Base-by-base conservation (phyloP, 2,888 invertebrate species). In the Phengaris arion region DNA sequence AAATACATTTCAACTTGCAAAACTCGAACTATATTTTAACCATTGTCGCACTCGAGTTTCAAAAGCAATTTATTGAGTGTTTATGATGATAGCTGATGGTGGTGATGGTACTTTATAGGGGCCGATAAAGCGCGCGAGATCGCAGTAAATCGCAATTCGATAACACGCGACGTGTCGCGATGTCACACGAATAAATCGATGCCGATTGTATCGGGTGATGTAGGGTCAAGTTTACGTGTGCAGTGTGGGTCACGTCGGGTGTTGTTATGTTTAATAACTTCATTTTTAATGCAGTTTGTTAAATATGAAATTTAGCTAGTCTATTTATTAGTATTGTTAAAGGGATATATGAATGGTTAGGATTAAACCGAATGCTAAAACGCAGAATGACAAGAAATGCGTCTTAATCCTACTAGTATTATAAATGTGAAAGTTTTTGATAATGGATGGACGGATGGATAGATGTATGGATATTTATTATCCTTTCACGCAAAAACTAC, bases 101-200 rank as follows among this genome's bases (percentile, higher is more conserved):
- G 7, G 7, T 72, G 72, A 72, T 48, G 22, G 22, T 72, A 72
- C 72, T 72, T 72, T 72, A 72, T 72, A 54, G 72, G 51, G 6
- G 72, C 72, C 76, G 79, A 80, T 80, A 87, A 87, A 89, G 89
- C 89, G 90, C 84, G 83, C 82, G 80, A 35, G 35, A 83, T 82
- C 83, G 83, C 84, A 84, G 90, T 92, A 91, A 91, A 91, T 82
- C 90, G 91, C 87, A 90, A 92, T 89, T 90, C 90, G 92, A 92
- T 92, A 92, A 91, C 88, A 81, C 45, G 51, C 75, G 69, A 64
- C 69, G 48, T 68, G 75, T 75, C 69, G 64, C 35, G 64, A 64
- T 68, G 73, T 74, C 68, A 52, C 68, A 46, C 6, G n/a, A 48
- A 72, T 74, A 64, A 74, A 74, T 74, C 51, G 46, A 74, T 64